Base-by-base conservation (phyloP, 2,888 invertebrate species). In the Nudaria mundana region DNA sequence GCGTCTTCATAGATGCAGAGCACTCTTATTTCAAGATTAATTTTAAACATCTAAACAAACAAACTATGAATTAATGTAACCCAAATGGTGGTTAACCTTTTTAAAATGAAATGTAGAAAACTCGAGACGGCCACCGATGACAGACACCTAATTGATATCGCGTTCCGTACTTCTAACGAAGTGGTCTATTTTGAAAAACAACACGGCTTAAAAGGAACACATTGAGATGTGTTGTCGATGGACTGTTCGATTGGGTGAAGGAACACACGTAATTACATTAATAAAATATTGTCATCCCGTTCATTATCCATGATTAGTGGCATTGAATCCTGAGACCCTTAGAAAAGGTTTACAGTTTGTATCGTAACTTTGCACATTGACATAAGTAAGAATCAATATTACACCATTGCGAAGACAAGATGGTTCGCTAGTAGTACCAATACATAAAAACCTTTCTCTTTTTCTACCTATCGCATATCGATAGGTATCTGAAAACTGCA, bases 121-220 rank as follows among this genome's bases (percentile, higher is more conserved):
- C 59, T 44, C 48, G 61, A 85, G 54, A 68, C 74, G 48, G 50
- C 42, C 48, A 57, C 51, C 48, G 77, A 62, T 68, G 84, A 81
- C 81, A 76, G 76, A 64, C 69, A 63, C 68, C 77, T 84, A 82
- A 85, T 83, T 83, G 81, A 81, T 84, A 83, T 86, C 81, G 66
- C 58, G 71, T 85, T 83, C 56, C 79, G 53, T 56, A 60, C 54
- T 68, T 66, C 63, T 56, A 68, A 70, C 65, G 61, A 75, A 81
- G 78, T 71, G 74, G 63, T 78, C 72, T 77, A 79, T 77, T 76
- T 73, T 62, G 38, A 66, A 71, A 44, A 57, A 52, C 48, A 54
- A 48, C 45, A 41, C 46, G 43, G 44, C 52, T 60, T 52, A 54
- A 33, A 25, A 25, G 32, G 22, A 35, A 36, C 20, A 42, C 32